Base-by-base conservation (phyloP, 2,797 vertebrate species). In the Sebastolobus altivelis region DNA sequence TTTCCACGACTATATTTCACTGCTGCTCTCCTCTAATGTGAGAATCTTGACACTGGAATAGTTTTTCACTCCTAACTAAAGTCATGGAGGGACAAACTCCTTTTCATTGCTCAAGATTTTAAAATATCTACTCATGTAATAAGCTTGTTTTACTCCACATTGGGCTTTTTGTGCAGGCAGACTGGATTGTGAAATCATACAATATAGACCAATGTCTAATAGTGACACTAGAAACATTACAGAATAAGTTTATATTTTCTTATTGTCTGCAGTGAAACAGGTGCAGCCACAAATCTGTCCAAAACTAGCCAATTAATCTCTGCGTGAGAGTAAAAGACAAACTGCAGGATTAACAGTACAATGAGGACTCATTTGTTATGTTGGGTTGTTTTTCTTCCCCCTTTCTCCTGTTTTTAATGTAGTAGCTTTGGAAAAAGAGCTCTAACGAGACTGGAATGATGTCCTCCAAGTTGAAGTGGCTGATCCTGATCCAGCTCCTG, bases 401-500 rank as follows among this genome's bases (percentile, higher is more conserved):
- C 59, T 31, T 65, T 22, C 18, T 66, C 33, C 16, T 55, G 14
- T 79, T 65, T 81, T 65, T 55, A 38, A 68, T 83, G 52, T 63
- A 52, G 81, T 60, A 72, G 67, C 46, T 88, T 70, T 77, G 62
- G 65, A 66, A 79, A 13, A 75, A 81, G 29, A 72, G 6, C 65
- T 78, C 63, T 35, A 13, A 75, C 72, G 79, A 66, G 22, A 67
- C 63, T 54, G 55, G 22, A 69, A 93, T 75, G 62, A 94, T 93
- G 92, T 89, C 72, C 75, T 88, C 83, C 38, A 90, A 89, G 46
- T 22, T 91, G 70, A 94, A 89, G 90, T 95, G 95, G 91, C 82
- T 96, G 80, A 81, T 96, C 56, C 58, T 95, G 76, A 75, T 94
- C 79, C 92, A 93, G 87, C 87, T 96, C 72, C 82, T 96, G 83